phyloP scores from a whole-genome alignment of 1,140 invertebrate species.

The Conus ventricosus region DNA sequence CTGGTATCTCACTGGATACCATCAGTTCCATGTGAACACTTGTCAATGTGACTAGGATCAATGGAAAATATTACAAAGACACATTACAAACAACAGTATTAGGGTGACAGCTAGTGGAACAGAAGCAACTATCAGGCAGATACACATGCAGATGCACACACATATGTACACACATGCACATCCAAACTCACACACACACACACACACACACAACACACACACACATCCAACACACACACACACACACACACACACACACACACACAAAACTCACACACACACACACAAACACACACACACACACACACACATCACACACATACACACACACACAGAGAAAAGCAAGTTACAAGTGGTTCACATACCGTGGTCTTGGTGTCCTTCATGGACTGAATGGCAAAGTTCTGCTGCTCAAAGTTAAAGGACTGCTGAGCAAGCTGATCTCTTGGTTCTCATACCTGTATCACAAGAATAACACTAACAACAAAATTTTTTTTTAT shows the following conservation, averaged over 20 bases:
- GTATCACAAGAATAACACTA: neutral
- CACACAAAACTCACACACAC: neutral
- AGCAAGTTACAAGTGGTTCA: neutral
- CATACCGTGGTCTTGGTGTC: conserved; percentile 92
- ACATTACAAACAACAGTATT: no score
- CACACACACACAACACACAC: neutral
- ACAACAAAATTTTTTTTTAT: no score
- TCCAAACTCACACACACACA: neutral
- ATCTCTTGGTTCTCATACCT: conserved; percentile 95
- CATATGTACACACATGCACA: neutral
- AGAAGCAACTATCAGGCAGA: no score
- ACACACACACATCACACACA: neutral
- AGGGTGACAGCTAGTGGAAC: no score
- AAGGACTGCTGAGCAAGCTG: conserved; percentile 96
- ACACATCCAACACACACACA: neutral
- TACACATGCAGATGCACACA: neutral
- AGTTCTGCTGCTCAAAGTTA: conserved; percentile 99
- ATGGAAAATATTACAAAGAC: no score
- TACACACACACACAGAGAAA: neutral
- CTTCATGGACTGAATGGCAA: conserved; percentile 96
- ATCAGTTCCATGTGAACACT: no score
- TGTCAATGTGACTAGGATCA: no score
- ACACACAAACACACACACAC: neutral
- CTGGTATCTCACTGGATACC: no score
- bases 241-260: no score